Conservation (phyloP, 2,888 invertebrate genomes). For the Athalia circularis region DNA sequence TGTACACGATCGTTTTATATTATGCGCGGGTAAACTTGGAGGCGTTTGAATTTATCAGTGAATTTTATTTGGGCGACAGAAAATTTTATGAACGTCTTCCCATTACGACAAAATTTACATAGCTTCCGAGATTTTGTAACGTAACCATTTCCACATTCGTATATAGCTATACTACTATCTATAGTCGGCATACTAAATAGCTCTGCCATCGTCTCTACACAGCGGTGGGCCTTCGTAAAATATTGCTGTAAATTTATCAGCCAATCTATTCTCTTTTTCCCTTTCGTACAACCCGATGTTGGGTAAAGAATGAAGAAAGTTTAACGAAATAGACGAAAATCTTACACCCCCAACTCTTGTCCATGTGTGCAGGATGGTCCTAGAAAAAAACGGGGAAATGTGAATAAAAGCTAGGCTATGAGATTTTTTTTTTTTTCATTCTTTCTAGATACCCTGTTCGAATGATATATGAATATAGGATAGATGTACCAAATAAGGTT, state of each 20-base stretch:
- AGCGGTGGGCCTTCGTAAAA: conserved; percentile 46
- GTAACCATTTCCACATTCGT: not conserved
- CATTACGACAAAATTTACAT: conserved; percentile 41
- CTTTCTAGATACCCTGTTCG: too few relatives aligned
- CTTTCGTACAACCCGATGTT: not conserved
- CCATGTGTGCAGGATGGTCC: too few relatives aligned
- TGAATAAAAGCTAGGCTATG: too few relatives aligned
- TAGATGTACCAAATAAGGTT: too few relatives aligned
- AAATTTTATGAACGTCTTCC: conserved; percentile 40
- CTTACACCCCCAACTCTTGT: too few relatives aligned
- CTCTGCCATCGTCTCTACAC: not conserved
- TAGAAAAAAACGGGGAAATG: too few relatives aligned
- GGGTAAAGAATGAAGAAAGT: too few relatives aligned
- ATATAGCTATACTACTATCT: conserved; percentile 3
- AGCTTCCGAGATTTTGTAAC: conserved; percentile 41
- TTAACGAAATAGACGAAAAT: too few relatives aligned
- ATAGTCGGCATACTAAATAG: not conserved
- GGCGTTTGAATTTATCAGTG: conserved; percentile 34
- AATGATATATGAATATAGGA: too few relatives aligned
- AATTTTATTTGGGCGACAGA: conserved; percentile 41
- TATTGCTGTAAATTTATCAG: conserved; percentile 38
- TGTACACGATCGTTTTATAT: too few relatives aligned
- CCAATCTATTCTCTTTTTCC: not conserved
- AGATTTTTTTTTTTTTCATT: too few relatives aligned
- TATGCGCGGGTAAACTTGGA: not conserved